phyloP scores from a whole-genome alignment of 2,113 vertebrate genomes.

The Xiphorhynchus elegans region DNA sequence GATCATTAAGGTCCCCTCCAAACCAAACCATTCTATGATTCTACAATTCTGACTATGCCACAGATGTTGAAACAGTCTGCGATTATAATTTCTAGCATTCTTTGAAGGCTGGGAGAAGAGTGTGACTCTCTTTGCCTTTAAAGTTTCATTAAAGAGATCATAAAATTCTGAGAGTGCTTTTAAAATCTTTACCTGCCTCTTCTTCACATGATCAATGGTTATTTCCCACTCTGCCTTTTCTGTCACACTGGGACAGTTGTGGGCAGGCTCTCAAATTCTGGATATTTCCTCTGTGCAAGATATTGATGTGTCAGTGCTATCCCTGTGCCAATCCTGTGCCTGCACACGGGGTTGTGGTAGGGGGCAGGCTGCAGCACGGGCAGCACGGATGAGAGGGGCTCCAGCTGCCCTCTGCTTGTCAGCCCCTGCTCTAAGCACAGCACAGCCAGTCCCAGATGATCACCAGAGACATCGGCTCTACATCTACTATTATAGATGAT shows the following conservation, averaged over 20 bases:
- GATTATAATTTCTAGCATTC: not conserved
- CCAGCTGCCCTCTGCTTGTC: not conserved
- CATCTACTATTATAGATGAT: not conserved
- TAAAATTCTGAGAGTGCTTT: not conserved
- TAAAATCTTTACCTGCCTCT: not conserved
- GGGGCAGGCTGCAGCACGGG: not conserved
- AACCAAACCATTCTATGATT: not conserved
- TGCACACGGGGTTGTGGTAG: fast-evolving
- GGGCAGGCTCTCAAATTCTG: not conserved
- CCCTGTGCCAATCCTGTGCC: not conserved
- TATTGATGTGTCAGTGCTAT: not conserved
- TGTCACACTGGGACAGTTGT: fast-evolving
- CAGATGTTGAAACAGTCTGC: not conserved
- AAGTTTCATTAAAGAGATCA: not conserved
- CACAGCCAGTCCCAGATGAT: not conserved
- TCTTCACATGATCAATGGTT: not conserved
- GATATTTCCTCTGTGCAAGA: not conserved
- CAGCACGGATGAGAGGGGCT: not conserved
- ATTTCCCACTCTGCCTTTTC: not conserved
- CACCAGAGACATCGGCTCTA: not conserved
- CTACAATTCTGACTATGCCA: not conserved
- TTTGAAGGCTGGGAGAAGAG: not conserved
- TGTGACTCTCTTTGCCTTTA: not conserved
- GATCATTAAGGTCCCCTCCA: not conserved
- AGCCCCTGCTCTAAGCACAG: not conserved